Evolutionary conservation across 2,888 invertebrate genomes (phyloP).

Genomic region (Calliscelio sp.): DNA sequence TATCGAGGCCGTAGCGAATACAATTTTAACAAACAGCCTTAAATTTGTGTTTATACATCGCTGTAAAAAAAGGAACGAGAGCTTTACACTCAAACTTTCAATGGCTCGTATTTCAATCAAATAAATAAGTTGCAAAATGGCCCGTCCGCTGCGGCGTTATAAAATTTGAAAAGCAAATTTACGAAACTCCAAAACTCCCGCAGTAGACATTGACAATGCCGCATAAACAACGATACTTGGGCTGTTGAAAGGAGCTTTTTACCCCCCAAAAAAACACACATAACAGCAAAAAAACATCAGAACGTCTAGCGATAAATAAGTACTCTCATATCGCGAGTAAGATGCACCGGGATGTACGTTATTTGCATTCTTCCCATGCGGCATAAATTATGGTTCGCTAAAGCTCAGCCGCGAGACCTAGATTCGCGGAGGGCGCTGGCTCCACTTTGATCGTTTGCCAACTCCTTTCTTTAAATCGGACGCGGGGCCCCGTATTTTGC

Average conservation of each 20-base stretch:
- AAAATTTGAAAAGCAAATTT: slow-evolving; percentile 44
- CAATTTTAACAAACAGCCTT: slow-evolving; percentile 26
- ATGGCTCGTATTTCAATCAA: slow-evolving; percentile 32
- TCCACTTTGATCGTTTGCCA: slow-evolving; percentile 72
- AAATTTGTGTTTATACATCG: slow-evolving; percentile 29
- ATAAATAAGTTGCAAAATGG: slow-evolving; percentile 37
- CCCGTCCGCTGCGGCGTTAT: slow-evolving; percentile 14
- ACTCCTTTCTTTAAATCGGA: slow-evolving; percentile 57
- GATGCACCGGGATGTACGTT: slow-evolving; percentile 53
- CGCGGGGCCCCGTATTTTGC: no score
- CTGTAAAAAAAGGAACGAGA: slow-evolving; percentile 1
- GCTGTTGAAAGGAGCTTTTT: no score
- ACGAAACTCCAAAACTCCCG: slow-evolving; percentile 15
- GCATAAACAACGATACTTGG: no score
- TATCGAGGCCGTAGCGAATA: slow-evolving; percentile 16
- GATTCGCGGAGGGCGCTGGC: slow-evolving; percentile 67
- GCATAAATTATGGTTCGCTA: slow-evolving; percentile 60
- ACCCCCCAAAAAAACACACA: no score
- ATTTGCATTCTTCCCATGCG: slow-evolving; percentile 66
- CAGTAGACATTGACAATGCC: neutral
- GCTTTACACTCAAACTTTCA: slow-evolving; percentile 17
- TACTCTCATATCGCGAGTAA: no score
- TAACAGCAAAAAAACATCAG: no score
- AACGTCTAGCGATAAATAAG: no score
- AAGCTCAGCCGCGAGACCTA: slow-evolving; percentile 62